A percentile compares a stretch with the other conserved stretches of the same genome.
These are phyloP conservation scores for Acanthurus leucopareius DNA, from an alignment of 2,797 vertebrate genomes.

Conservation along the genomic window DNA sequence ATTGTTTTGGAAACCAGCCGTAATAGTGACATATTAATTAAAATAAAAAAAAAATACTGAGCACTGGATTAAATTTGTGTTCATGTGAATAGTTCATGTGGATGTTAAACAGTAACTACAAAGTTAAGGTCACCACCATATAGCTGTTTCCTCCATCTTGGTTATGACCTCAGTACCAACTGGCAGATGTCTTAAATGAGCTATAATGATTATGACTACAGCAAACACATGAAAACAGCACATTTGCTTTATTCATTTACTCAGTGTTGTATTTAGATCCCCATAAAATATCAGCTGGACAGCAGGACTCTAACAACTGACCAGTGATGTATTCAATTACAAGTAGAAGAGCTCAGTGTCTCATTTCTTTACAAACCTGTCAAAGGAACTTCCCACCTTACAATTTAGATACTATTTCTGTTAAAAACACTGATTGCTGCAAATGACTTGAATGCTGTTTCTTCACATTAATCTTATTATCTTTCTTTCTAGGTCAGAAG, in stretches of 20 bases:
- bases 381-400: background rate
- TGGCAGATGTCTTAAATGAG: background rate
- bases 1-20: too few relatives aligned
- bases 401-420: background rate
- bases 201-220: background rate
- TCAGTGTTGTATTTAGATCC: background rate
- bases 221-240: constrained; percentile 9
- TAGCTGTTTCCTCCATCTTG: background rate
- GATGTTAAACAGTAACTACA: too few relatives aligned
- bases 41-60: too few relatives aligned
- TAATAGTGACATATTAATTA: too few relatives aligned
- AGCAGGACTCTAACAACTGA: background rate
- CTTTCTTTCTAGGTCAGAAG: background rate
- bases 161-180: background rate
- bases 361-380: constrained; percentile 4
- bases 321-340: background rate
- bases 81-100: too few relatives aligned
- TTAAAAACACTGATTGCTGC: too few relatives aligned
- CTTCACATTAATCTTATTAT: too few relatives aligned
- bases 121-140: too few relatives aligned
- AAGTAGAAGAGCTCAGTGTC: background rate
- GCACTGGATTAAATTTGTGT: too few relatives aligned
- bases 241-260: background rate
- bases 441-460: background rate
- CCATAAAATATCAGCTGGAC: background rate